These are phyloP conservation scores for Pachyseris speciosa DNA, from an alignment of 64 coral and sea anemone species.

Conservation along the genomic window DNA sequence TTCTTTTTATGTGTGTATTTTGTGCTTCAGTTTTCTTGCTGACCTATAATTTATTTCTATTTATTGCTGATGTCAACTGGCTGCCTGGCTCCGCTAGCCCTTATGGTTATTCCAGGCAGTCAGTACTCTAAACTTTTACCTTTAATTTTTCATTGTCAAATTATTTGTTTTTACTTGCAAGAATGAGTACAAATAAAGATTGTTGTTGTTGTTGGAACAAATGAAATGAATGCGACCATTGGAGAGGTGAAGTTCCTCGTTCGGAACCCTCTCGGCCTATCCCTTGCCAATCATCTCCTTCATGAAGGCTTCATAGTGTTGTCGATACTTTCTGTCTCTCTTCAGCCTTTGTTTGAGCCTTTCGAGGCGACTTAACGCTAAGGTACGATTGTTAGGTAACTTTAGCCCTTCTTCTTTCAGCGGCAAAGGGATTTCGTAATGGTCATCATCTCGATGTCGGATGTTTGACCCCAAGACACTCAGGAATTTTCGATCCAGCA, in stretches of 20 bases:
- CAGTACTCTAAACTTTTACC: no score
- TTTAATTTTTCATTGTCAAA: no score
- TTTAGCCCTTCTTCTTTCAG: constrained; percentile 7
- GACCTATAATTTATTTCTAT: no score
- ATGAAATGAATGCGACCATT: neutral
- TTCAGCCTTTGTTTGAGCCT: neutral
- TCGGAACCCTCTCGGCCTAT: neutral
- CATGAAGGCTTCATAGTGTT: neutral
- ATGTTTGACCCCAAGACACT: neutral
- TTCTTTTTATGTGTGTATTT: no score
- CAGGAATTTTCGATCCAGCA: neutral
- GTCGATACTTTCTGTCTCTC: neutral
- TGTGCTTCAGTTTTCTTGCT: no score
- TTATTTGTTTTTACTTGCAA: no score
- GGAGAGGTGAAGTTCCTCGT: neutral
- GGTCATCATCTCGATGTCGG: constrained; percentile 12
- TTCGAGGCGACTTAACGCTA: neutral
- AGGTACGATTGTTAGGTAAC: no score
- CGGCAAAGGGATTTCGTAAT: constrained; percentile 47
- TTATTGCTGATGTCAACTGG: no score
- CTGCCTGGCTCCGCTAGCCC: no score
- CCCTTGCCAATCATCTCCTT: neutral
- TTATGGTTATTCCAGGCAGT: no score
- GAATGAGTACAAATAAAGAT: no score
- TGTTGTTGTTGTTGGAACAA: neutral